phyloP scores from a whole-genome alignment of 2,888 invertebrate genomes.

The Phalangium opilio region DNA sequence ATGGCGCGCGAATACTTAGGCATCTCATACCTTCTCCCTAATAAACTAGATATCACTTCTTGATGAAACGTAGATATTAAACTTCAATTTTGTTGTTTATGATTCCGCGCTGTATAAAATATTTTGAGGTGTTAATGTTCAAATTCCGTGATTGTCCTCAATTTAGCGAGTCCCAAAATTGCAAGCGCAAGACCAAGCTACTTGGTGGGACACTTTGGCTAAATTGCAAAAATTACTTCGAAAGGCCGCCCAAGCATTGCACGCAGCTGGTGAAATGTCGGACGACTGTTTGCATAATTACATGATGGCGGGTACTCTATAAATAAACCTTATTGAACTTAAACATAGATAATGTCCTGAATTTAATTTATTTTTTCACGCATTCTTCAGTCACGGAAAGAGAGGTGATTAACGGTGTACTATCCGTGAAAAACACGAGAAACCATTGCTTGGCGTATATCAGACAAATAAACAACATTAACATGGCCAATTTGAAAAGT shows the following conservation, averaged over 20 bases:
- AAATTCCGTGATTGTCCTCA: slow-evolving; percentile 14
- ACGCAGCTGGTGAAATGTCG: slow-evolving; percentile 66
- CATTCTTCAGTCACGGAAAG: slow-evolving; percentile 69
- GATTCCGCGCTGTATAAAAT: not conserved
- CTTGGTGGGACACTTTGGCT: slow-evolving; percentile 93
- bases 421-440: slow-evolving; percentile 83
- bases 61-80: not conserved
- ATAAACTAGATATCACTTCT: too few species aligned
- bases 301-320: slow-evolving; percentile 81
- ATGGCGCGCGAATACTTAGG: too few species aligned
- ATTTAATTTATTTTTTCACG: not conserved
- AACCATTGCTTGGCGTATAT: slow-evolving; percentile 86
- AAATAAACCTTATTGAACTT: slow-evolving; percentile 1
- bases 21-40: too few species aligned
- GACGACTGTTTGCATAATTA: slow-evolving; percentile 92
- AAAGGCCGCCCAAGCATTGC: slow-evolving; percentile 75
- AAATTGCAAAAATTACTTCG: slow-evolving; percentile 89
- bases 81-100: not conserved
- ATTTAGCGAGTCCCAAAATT: slow-evolving; percentile 72
- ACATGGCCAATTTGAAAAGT: slow-evolving; percentile 81
- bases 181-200: slow-evolving; percentile 88
- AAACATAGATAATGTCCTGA: not conserved
- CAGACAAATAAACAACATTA: slow-evolving; percentile 92
- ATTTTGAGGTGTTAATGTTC: slow-evolving; percentile 10
- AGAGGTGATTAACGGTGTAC: slow-evolving; percentile 87